Conservation (phyloP, 2,113 vertebrate genomes). For the Maccullochella peelii region DNA sequence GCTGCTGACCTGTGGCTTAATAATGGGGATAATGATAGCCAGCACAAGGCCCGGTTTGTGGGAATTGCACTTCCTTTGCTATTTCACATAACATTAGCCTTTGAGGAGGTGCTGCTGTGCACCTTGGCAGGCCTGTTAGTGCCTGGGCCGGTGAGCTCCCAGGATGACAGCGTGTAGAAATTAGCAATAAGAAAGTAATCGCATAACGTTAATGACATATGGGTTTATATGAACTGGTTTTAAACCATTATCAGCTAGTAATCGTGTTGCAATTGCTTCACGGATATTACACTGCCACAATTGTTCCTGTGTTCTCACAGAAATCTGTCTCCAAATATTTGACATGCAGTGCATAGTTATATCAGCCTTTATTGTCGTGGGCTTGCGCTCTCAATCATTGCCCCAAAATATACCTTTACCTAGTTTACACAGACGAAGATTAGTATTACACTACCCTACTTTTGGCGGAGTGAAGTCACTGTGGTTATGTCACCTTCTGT, state of each 20-base stretch:
- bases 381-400: not conserved
- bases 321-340: not conserved
- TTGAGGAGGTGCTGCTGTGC: not conserved
- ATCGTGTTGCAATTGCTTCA: not conserved
- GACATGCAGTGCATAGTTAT: not conserved
- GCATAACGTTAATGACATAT: not conserved
- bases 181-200: not conserved
- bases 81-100: conserved; percentile 1
- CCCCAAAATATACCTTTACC: not conserved
- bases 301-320: not conserved
- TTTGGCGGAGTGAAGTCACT: conserved; percentile 65
- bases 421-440: conserved; percentile 6
- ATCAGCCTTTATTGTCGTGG: not conserved
- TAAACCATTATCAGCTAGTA: not conserved
- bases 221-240: not conserved
- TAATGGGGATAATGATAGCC: conserved; percentile 18
- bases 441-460: conserved; percentile 43
- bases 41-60: conserved; percentile 19
- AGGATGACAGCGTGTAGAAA: not conserved
- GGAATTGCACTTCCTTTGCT: not conserved
- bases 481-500: conserved; percentile 73
- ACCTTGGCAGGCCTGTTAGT: conserved; percentile 50
- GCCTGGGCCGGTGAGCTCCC: conserved; percentile 15
- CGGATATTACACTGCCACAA: not conserved
- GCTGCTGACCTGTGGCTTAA: conserved; percentile 7